Evolutionary conservation across 2,888 invertebrate genomes (phyloP), one percentile per base, ranked within the genome.

Genomic region (Cantharis lateralis): DNA sequence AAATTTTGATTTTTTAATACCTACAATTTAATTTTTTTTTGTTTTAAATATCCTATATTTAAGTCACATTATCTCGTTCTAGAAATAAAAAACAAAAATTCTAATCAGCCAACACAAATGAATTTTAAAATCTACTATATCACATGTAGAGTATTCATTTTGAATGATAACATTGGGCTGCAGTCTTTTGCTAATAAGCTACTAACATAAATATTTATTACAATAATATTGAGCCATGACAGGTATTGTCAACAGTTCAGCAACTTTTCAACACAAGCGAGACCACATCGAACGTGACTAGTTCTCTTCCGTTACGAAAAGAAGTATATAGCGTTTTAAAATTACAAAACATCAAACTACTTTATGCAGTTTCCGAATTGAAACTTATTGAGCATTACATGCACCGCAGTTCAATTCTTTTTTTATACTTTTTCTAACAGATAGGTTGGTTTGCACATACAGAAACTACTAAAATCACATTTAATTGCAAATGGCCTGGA

Each of bases 201-300:
- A 77, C 78, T 78, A 77, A 77, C 70, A 75, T 75, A 77, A 66
- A 66, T 66, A 75, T 76, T 48, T 48, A n/a, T n/a, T 48, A 48
- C 24, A 24, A 24, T 48, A 48, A 78, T 78, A 78, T 79, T 79
- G 79, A 79, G 79, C 79, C 77, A 75, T 74, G 74, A 76, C 79
- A 79, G 78, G 79, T 79, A 79, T 79, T 79, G 79, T 79, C 79
- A 78, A 79, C 72, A 71, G 73, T 72, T 78, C 75, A 75, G 78
- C 73, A 75, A 74, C 74, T 77, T 78, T 72, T 72, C 72, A 73
- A 72, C 62, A 78, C 48, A 62, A 75, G 75, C 75, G 72, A 75
- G 75, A 75, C 70, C 48, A 72, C 75, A 72, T 70, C 32, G 69
- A 78, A 32, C 69, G 78, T 72, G 72, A 78, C 78, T 78, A 78